Base-by-base conservation (phyloP, 2,113 vertebrate genomes). In the Lophochroa leadbeateri region DNA sequence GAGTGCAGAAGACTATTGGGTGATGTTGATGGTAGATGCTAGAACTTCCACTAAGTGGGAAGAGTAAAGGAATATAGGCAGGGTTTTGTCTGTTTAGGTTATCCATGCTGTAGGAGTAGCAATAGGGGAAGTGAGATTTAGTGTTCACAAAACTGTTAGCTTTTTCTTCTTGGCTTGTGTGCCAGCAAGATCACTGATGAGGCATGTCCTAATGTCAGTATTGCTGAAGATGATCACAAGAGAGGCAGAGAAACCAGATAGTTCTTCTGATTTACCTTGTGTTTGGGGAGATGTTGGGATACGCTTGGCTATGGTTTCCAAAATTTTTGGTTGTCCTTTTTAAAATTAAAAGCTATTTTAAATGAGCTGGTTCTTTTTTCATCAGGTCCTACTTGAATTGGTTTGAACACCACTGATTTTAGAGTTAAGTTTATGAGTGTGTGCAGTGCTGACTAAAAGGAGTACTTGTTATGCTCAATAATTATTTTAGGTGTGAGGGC, bases 31-130 rank as follows among this genome's bases (percentile, higher is more conserved):
- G 6, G 19, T 76, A 60, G 27, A 9, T 79, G 58, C 10, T 86
- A 17, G 9, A 69, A 41, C 25, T 8, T 67, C 10, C 2, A 4
- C 17, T 8, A 11, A 53, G 11, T 63, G 11, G 5, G 6, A 12
- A 4, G 20, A 1, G 5, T 55, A 18, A 61, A 75, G 25, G 3
- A 43, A 37, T 41, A 8, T 3, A 13, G 31, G 3, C 1, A 0
- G 35, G 4, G 4, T 47, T 82, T 35, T 79, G 8, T 67, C 53
- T 60, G 9, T 76, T 90, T 60, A 74, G 13, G 17, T 78, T 78
- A 18, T 46, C 4, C 0, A 0, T 91, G 2, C 14, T 53, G 2
- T 35, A 50, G 55, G 6, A 4, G 16, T 76, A 65, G 21, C 17
- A 60, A 1, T 76, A 4, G 2, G 25, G 19, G 10, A 72, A 55